Base-by-base conservation (phyloP, 2,888 invertebrate genomes). In the Chrysina gloriosa region DNA sequence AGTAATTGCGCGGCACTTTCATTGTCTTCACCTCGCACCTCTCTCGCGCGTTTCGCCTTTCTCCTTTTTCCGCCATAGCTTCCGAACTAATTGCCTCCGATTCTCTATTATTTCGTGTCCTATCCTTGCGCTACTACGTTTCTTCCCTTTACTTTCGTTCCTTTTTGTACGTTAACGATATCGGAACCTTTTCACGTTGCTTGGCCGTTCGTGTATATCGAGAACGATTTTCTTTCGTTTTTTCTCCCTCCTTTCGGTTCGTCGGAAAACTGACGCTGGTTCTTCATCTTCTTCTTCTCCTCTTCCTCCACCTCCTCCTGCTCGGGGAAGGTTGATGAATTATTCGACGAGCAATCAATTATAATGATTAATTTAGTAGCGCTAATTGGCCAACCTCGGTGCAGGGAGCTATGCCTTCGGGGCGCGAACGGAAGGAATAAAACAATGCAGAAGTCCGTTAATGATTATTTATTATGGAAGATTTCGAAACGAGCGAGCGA, bases 321-420 rank as follows among this genome's bases (percentile, higher is more conserved):
- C 52, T 16, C 3, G 3, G 9, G 9, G 0, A 11, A 52, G 52
- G 34, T 52, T 52, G 31, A 52, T 52, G 52, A 52, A 52, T 52
- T 19, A 27, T 52, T 52, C 29, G 31, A 3, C 3, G 52, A 1
- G 31, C 16, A 52, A 52, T 31, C 52, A 52, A 52, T 52, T 52
- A 52, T 52, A 31, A 52, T 52, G 52, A 52, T 52, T 52, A 52
- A 52, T 52, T 52, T 29, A 52, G 31, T 52, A 31, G 52, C 31
- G 52, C 31, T 52, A 52, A 52, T 52, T 52, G 52, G 52, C 52
- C 29, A 52, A 7, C 52, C 21, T 21, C 19, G 45, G 19, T 21
- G 6, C 45, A 14, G n/a, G n/a, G n/a, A n/a, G n/a, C n/a, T n/a
- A n/a, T n/a, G n/a, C n/a, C 19, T 45, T 45, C 45, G 11, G n/a